Evolutionary conservation across 2,888 invertebrate species (phyloP), one percentile per base, ranked within the genome.

Genomic region (Aphidius colemani): DNA sequence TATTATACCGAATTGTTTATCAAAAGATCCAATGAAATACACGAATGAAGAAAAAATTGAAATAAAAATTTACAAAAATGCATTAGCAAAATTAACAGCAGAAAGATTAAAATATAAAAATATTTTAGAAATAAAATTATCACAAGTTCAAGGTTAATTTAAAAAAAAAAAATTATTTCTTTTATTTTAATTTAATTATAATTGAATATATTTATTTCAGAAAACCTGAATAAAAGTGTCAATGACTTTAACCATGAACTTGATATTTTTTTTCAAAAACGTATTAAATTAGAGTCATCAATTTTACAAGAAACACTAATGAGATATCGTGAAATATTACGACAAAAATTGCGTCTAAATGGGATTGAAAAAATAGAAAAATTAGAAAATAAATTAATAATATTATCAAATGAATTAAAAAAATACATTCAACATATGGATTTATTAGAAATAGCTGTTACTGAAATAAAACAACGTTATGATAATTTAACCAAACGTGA

Each of bases 21-120:
- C 62, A 10, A 58, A 93, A 80, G 84, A 87, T 9, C 89, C 90
- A 1, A 88, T 86, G 64, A 87, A 89, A 59, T 93, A 86, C 79
- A 89, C 87, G 59, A 89, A 91, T 69, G 91, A 93, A 6, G 94
- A 95, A 69, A 81, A 90, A 13, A 86, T 87, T 55, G 75, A 83
- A 0, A 86, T 89, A 63, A 86, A 86, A 57, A 88, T 90, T 1
- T 95, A 93, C 78, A 89, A 92, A 74, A 87, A 87, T 56, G 89
- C 89, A 75, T 87, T 92, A 0, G 83, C 83, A 46, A 86, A 87
- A 66, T 83, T 92, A 5, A 84, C 86, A 67, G 86, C 86, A 59
- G 93, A 94, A 82, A 86, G 94, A 10, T 88, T 90, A 74, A 89
- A 90, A 74, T 92, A 92, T 78, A 87, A 89, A 73, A 86, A 87